Conservation (phyloP, 35 echinoderm and acorn worm species). For the Patiria miniata region DNA sequence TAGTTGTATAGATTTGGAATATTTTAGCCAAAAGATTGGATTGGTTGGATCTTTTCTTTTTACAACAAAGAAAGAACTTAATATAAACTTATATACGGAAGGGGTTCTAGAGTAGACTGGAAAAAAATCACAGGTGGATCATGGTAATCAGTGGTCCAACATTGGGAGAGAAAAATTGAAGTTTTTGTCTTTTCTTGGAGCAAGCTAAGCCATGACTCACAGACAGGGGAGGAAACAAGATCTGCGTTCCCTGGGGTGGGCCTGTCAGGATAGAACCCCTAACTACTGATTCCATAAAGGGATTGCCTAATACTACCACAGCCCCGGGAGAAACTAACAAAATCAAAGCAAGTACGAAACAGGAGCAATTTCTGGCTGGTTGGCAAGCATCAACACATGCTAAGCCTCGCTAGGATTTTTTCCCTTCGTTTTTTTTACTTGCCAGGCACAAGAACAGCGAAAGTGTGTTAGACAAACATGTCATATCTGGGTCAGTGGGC, state of each 20-base stretch:
- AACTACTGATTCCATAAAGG: constrained; percentile 13
- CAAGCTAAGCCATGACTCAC: not conserved
- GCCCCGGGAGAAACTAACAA: not conserved
- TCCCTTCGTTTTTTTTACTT: too few relatives aligned
- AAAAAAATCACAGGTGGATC: too few relatives aligned
- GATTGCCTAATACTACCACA: not conserved
- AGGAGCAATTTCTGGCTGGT: not conserved
- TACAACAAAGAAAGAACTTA: too few relatives aligned
- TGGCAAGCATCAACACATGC: not conserved
- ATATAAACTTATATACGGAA: too few relatives aligned
- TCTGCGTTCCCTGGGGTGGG: not conserved
- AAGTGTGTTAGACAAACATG: constrained; percentile 9
- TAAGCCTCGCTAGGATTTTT: not conserved
- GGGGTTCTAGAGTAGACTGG: too few relatives aligned
- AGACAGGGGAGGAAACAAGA: not conserved
- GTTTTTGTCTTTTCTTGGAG: not conserved
- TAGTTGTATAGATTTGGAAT: too few relatives aligned
- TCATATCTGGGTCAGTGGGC: not conserved
- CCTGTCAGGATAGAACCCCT: not conserved
- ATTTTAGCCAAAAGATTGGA: too few relatives aligned
- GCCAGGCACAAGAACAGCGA: not conserved
- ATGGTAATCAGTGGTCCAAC: too few relatives aligned
- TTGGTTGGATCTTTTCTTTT: too few relatives aligned
- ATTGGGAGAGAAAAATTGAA: too few relatives aligned
- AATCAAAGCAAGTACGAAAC: not conserved